Conservation (phyloP, 2,888 invertebrate genomes). For the Leptopilina syphax region DNA sequence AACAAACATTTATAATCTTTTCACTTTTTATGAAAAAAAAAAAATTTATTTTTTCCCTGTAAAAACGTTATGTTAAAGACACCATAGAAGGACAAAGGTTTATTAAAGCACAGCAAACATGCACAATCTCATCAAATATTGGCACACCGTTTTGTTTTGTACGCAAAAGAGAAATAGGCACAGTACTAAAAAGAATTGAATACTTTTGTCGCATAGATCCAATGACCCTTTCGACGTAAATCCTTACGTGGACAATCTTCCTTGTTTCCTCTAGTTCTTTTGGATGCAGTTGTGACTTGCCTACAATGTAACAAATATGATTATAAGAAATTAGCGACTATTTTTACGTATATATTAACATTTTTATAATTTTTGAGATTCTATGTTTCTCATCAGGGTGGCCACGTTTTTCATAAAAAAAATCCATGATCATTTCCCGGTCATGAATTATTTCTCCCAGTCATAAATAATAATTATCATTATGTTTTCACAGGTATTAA, state of each 20-base stretch:
- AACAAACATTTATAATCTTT: background rate
- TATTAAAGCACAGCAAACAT: slow-evolving; percentile 34
- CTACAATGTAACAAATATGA: slow-evolving; percentile 14
- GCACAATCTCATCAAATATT: background rate
- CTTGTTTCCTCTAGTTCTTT: slow-evolving; percentile 25
- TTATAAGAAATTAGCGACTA: background rate
- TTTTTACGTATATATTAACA: background rate
- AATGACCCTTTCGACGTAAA: background rate
- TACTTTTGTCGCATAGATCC: slow-evolving; percentile 37
- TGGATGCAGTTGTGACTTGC: slow-evolving; percentile 30
- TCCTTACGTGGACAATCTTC: background rate
- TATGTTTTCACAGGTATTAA: too few relatives aligned
- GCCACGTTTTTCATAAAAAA: too few relatives aligned
- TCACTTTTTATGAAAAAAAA: too few relatives aligned
- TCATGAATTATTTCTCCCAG: too few relatives aligned
- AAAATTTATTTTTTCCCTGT: too few relatives aligned
- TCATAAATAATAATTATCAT: too few relatives aligned
- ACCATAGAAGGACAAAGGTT: slow-evolving; percentile 37
- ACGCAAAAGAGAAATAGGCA: slow-evolving; percentile 25
- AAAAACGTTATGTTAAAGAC: background rate
- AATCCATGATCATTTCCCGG: too few relatives aligned
- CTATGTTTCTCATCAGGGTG: too few relatives aligned
- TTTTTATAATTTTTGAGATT: background rate
- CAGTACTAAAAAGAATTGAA: background rate
- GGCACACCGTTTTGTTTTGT: background rate